Percentiles rank a stretch among this genome's conserved stretches.
These are phyloP conservation scores for Amblyjoppa fuscipennis DNA, from an alignment of 2,888 invertebrate species.

Conservation along the genomic window DNA sequence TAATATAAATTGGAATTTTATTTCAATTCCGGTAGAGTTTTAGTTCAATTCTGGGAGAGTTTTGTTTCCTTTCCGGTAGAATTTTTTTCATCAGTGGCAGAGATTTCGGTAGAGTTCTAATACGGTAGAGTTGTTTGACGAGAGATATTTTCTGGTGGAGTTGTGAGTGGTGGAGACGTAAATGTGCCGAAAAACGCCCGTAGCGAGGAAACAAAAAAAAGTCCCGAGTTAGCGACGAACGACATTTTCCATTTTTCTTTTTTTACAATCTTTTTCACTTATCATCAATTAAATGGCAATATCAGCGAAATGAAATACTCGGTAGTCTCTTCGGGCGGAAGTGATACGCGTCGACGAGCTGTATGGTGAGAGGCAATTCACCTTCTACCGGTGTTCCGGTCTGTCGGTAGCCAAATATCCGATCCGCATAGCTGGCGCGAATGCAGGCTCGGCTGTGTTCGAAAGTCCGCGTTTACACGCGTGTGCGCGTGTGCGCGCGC, in stretches of 20 bases:
- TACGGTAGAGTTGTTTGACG: no score
- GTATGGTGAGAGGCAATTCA: slow-evolving; percentile 8
- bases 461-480: not conserved
- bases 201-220: not conserved
- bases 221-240: not conserved
- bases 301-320: slow-evolving; percentile 13
- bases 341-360: slow-evolving; percentile 18
- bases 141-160: no score
- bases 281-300: slow-evolving; percentile 14
- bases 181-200: no score
- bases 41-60: no score
- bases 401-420: slow-evolving; percentile 39
- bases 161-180: no score
- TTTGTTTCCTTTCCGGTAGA: no score
- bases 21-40: no score
- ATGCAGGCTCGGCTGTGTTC: not conserved
- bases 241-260: not conserved
- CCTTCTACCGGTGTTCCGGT: slow-evolving; percentile 34
- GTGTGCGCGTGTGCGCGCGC: not conserved
- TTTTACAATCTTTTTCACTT: not conserved
- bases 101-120: no score
- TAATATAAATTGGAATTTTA: no score
- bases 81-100: no score
- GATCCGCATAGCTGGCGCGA: slow-evolving; percentile 18
- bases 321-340: slow-evolving; percentile 20